Base-by-base conservation (phyloP, 2,113 vertebrate genomes). In the Corvus hawaiiensis region DNA sequence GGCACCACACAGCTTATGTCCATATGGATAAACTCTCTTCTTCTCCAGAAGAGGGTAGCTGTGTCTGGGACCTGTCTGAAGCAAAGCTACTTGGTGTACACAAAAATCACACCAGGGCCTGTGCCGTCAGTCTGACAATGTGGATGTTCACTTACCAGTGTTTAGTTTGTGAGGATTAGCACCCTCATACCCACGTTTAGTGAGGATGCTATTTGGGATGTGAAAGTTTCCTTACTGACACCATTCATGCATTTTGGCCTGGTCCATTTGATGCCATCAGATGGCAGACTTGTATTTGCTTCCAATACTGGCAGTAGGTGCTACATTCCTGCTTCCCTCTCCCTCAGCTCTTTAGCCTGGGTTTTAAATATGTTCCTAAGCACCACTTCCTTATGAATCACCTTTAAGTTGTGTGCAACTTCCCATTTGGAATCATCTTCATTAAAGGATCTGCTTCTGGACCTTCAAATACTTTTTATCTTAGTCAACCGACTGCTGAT, bases 281-380 rank as follows among this genome's bases (percentile, higher is more conserved):
- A 97, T 95, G 95, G 96, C 96, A 96, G 93, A 72, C 94, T 95
- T 96, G 95, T 91, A 88, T 96, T 84, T 95, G 83, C 72, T 96
- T 94, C 67, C 75, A 91, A 12, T 35, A 54, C 22, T 93, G 88
- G 64, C 82, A 94, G 78, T 32, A 84, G 71, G 41, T 93, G 74
- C 59, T 62, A 64, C 68, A 82, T 89, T 90, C 51, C 44, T 35
- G 7, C 33, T 68, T 85, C 37, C 16, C 30, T 76, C 54, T 88
- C 56, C 32, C 33, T 80, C 30, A 2, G 59, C 48, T 63, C 20
- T 66, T 88, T 44, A 84, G 61, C 30, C 30, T 61, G 4, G 39
- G 24, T 87, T 89, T 86, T 75, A 59, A 78, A 72, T n/a, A 72
- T 16, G 7, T 61, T 80, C 37, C 68, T 77, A 84, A 46, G 52